Evolutionary conservation across 2,888 invertebrate species (phyloP).

Genomic region (Empis stercorea): DNA sequence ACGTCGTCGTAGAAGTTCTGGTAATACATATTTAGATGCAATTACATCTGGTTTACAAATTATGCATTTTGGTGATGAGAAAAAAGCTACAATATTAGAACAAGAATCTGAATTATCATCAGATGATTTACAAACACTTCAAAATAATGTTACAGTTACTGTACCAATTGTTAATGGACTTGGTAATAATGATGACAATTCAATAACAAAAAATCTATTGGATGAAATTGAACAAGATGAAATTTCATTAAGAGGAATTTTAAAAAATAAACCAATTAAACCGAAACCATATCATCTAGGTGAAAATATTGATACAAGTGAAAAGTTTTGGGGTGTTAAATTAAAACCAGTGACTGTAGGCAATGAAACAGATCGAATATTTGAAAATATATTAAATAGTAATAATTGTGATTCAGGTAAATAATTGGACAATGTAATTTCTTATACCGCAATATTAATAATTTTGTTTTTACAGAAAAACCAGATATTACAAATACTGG

Average conservation of each 20-base stretch:
- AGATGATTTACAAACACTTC: neutral
- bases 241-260: slow-evolving; percentile 50
- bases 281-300: slow-evolving; percentile 63
- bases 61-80: slow-evolving; percentile 52
- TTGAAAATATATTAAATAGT: slow-evolving; percentile 11
- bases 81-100: slow-evolving; percentile 16
- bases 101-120: slow-evolving; percentile 1
- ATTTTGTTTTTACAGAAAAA: slow-evolving; percentile 14
- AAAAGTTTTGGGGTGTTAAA: slow-evolving; percentile 40
- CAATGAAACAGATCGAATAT: neutral
- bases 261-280: slow-evolving; percentile 61
- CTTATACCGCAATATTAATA: slow-evolving; percentile 15
- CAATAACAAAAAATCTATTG: neutral
- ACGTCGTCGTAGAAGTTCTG: slow-evolving; percentile 47
- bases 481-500: slow-evolving; percentile 5
- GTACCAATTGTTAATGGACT: slow-evolving; percentile 18
- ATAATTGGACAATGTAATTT: slow-evolving; percentile 5
- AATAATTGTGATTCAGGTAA: slow-evolving; percentile 5
- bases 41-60: slow-evolving; percentile 40
- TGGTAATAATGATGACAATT: slow-evolving; percentile 16
- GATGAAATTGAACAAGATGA: slow-evolving; percentile 26
- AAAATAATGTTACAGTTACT: slow-evolving; percentile 24
- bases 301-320: slow-evolving; percentile 43
- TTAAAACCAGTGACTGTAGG: slow-evolving; percentile 31
- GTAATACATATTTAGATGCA: slow-evolving; percentile 21